Conservation (phyloP, 1,140 invertebrate species). For the Hyles vespertilio region DNA sequence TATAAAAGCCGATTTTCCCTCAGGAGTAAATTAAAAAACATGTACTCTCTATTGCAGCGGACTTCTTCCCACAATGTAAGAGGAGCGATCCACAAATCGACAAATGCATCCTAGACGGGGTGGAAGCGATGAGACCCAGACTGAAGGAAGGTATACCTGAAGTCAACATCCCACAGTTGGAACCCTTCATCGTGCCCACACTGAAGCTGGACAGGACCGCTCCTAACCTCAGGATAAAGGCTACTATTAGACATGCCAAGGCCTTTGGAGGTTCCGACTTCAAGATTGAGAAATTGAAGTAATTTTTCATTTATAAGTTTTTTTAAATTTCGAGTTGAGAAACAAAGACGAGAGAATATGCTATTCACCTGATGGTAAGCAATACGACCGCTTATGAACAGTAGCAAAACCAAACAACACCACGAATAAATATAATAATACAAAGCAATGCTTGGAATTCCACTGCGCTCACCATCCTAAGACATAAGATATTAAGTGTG, state of each 20-base stretch:
- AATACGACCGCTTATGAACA: too few relatives aligned
- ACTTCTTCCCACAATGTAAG: conserved; percentile 78
- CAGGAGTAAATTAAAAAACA: background rate
- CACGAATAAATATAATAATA: too few relatives aligned
- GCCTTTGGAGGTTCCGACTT: conserved; percentile 79
- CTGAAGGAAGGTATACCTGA: conserved; percentile 79
- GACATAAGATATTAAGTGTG: too few relatives aligned
- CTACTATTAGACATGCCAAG: conserved; percentile 80
- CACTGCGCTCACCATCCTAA: too few relatives aligned
- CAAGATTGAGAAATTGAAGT: conserved; percentile 80
- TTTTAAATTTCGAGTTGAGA: too few relatives aligned
- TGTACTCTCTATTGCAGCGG: conserved; percentile 54
- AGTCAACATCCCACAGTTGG: conserved; percentile 79
- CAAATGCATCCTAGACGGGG: conserved; percentile 77
- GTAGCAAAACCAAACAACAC: too few relatives aligned
- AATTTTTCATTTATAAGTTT: too few relatives aligned
- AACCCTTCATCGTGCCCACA: conserved; percentile 79
- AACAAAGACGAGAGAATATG: too few relatives aligned
- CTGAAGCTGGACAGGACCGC: conserved; percentile 80
- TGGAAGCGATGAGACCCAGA: conserved; percentile 77
- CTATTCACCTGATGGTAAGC: too few relatives aligned
- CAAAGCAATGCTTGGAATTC: too few relatives aligned
- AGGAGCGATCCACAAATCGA: conserved; percentile 77
- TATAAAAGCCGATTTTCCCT: background rate
- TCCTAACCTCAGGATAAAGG: conserved; percentile 80